Evolutionary conservation across 2,888 invertebrate species (phyloP).

Genomic region (Eubasilissa splendida): DNA sequence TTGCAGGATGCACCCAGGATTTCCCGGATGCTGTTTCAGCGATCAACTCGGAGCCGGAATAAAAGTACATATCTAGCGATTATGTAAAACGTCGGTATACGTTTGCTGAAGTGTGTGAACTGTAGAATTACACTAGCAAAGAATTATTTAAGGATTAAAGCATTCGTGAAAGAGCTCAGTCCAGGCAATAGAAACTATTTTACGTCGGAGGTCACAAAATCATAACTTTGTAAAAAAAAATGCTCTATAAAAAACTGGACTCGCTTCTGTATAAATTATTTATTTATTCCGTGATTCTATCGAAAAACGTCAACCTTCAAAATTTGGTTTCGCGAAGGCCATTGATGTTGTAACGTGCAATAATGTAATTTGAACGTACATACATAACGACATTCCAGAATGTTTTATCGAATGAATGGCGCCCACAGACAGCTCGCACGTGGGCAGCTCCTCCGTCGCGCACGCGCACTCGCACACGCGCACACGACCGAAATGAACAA

Average conservation of each 20-base stretch:
- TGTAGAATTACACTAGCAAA: no score
- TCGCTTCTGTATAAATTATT: no score
- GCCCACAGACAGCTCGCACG: not conserved
- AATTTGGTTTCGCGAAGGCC: not conserved
- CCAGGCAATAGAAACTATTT: no score
- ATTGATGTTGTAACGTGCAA: not conserved
- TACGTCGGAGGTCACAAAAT: no score
- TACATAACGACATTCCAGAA: conserved; percentile 5
- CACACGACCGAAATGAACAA: not conserved
- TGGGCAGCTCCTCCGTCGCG: conserved; percentile 3
- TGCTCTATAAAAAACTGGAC: no score
- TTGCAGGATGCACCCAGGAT: conserved; percentile 35
- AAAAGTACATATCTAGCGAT: conserved; percentile 17
- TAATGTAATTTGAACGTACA: not conserved
- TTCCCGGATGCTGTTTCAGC: conserved; percentile 31
- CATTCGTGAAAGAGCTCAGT: no score
- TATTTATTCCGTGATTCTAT: no score
- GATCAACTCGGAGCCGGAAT: conserved; percentile 12
- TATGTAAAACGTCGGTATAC: not conserved
- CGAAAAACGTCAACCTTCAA: not conserved
- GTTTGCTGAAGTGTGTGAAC: not conserved
- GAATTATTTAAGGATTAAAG: no score
- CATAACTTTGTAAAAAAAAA: no score
- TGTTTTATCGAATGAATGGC: conserved; percentile 2
- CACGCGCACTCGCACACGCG: not conserved